phyloP scores from a whole-genome alignment of 2,888 invertebrate genomes.

The Serripes groenlandicus region DNA sequence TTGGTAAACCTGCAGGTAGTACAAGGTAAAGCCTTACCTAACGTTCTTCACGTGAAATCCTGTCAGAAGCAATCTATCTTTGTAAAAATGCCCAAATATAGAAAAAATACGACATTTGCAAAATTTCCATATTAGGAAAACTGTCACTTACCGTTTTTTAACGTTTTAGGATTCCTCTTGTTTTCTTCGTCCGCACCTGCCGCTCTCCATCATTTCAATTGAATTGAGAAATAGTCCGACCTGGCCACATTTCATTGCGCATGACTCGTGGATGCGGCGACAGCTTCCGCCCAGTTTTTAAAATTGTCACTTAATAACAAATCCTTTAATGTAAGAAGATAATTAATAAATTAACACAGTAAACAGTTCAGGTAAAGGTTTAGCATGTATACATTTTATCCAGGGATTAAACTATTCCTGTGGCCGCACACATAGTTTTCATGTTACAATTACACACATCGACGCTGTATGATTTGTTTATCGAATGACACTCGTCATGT shows the following conservation, averaged over 20 bases:
- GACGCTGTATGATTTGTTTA: constrained; percentile 6
- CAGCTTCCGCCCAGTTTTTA: constrained; percentile 78
- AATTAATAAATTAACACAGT: not conserved
- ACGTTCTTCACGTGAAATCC: constrained; percentile 59
- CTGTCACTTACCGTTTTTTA: constrained; percentile 88
- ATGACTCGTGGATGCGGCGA: constrained; percentile 77
- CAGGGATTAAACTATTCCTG: not conserved
- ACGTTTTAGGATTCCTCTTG: constrained; percentile 89
- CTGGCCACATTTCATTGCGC: constrained; percentile 82
- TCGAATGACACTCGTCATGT: constrained; percentile 28
- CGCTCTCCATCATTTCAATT: constrained; percentile 86
- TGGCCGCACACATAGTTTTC: not conserved
- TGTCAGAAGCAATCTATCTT: constrained; percentile 12
- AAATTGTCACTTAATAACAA: constrained; percentile 51
- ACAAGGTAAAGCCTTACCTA: constrained; percentile 68
- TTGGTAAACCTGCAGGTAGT: constrained; percentile 62
- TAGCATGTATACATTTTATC: constrained; percentile 15
- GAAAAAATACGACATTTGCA: constrained; percentile 28
- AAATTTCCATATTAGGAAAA: constrained; percentile 21
- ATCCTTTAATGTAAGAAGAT: not conserved
- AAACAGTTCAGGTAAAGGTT: constrained; percentile 6
- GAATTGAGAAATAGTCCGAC: constrained; percentile 79
- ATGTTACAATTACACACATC: constrained; percentile 14
- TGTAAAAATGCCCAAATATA: constrained; percentile 47
- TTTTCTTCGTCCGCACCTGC: constrained; percentile 87